Evolutionary conservation across 2,888 invertebrate species (phyloP), one percentile per base, ranked within the genome.

Genomic region (Brachyopa scutellaris): DNA sequence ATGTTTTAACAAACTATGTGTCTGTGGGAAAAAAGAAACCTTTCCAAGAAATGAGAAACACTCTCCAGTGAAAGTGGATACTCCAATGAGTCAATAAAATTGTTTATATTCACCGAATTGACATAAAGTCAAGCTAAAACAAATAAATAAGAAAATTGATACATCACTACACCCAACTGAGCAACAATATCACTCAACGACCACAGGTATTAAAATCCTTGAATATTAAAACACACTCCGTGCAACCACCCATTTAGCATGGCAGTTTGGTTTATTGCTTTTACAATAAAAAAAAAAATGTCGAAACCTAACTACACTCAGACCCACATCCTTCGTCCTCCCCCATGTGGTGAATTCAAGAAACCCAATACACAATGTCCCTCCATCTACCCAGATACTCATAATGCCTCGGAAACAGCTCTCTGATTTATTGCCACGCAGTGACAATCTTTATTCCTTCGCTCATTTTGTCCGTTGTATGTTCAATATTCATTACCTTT

Each of bases 181-280:
- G 64, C 69, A 53, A 51, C 53, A 76, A 64, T 69, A 69, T 53
- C 69, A 76, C 51, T 76, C 53, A 61, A 61, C 40, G 23, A 19
- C 40, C 38, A 59, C 40, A 77, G 70, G 70, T 62, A 77, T 55
- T 45, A 38, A n/a, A 40, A 61, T 53, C 74, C 36, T 80, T 74
- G 67, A 78, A 79, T 73, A 73, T 61, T 73, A 67, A 61, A 73
- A 61, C 73, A 69, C 66, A 42, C 73, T 49, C 47, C 70, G 74
- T 74, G 74, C 79, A 82, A 82, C 80, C 80, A 82, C 76, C 70
- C 76, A 82, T 82, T 82, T 69, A 64, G 72, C 59, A 61, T 73
- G 72, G 53, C 57, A 45, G 51, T 51, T 73, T 79, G 69, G 80
- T 82, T 82, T 80, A 82, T 76, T 76, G 76, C 72, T 51, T 76